A percentile compares a stretch with the other conserved stretches of the same genome.
phyloP scores from a whole-genome alignment of 2,888 invertebrate species.

The Thymelicus sylvestris region DNA sequence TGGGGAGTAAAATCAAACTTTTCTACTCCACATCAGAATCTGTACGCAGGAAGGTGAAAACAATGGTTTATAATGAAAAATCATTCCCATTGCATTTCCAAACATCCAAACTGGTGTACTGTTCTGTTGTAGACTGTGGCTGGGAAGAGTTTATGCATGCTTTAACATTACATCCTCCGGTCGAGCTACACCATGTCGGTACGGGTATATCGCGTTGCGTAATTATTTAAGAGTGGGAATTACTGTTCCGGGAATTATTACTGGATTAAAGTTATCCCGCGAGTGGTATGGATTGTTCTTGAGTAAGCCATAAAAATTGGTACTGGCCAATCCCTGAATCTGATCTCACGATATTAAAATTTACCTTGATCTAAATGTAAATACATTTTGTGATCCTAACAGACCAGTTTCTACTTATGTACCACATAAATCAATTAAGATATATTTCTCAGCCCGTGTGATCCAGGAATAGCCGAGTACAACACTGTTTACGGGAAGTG shows the following conservation, averaged over 20 bases:
- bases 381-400: too few species aligned
- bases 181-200: neutral
- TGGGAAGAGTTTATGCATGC: constrained; percentile 15
- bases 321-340: too few species aligned
- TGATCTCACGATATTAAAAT: too few species aligned
- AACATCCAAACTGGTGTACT: neutral
- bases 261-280: constrained; percentile 2
- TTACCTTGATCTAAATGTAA: too few species aligned
- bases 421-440: neutral
- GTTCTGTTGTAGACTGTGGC: neutral
- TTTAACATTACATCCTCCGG: constrained; percentile 14
- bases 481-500: neutral
- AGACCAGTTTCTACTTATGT: too few species aligned
- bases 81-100: too few species aligned
- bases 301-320: too few species aligned
- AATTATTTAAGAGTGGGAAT: constrained; percentile 18
- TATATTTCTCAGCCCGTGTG: neutral
- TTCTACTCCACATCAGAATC: too few species aligned
- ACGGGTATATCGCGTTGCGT: constrained; percentile 2
- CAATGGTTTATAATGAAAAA: too few species aligned
- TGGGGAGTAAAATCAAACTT: too few species aligned
- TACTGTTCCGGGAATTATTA: constrained; percentile 14
- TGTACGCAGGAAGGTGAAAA: too few species aligned
- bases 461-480: neutral
- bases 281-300: too few species aligned